A percentile compares a stretch with the other conserved stretches of the same genome.
Evolutionary conservation across 2,888 invertebrate genomes (phyloP).

Genomic region (Chymomyza procnemis): DNA sequence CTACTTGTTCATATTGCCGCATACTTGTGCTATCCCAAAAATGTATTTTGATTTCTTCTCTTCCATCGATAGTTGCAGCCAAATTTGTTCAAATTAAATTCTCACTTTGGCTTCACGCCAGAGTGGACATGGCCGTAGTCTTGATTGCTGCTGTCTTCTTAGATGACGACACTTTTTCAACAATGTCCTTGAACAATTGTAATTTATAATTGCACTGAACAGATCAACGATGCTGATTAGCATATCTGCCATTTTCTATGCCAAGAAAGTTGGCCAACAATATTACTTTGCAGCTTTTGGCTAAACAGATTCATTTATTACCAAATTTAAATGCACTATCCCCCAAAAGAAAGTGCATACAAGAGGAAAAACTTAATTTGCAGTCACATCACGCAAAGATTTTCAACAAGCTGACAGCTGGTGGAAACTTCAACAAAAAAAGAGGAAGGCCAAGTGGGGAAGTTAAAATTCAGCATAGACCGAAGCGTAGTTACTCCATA

Average conservation of each 20-base stretch:
- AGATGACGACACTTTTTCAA: not conserved
- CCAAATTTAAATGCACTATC: not conserved
- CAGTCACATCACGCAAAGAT: not conserved
- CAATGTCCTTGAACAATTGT: not conserved
- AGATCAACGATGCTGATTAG: not conserved
- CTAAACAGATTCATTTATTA: not conserved
- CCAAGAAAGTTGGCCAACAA: not conserved
- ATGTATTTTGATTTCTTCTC: too few species aligned
- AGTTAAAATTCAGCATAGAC: not conserved
- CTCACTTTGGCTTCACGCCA: not conserved
- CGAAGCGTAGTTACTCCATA: not conserved
- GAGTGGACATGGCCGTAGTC: too few species aligned
- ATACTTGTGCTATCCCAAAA: not conserved
- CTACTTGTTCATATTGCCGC: too few species aligned
- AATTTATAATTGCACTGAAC: not conserved
- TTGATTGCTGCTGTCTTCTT: not conserved
- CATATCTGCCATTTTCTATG: not conserved
- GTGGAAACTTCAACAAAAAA: not conserved
- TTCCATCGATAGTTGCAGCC: not conserved
- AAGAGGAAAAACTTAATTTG: slow-evolving; percentile 5
- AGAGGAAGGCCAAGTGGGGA: not conserved
- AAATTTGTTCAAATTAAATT: not conserved
- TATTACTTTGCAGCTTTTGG: not conserved
- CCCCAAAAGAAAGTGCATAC: not conserved
- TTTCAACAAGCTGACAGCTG: not conserved